Conservation (phyloP, 2,888 invertebrate species). For the Timandra comae region DNA sequence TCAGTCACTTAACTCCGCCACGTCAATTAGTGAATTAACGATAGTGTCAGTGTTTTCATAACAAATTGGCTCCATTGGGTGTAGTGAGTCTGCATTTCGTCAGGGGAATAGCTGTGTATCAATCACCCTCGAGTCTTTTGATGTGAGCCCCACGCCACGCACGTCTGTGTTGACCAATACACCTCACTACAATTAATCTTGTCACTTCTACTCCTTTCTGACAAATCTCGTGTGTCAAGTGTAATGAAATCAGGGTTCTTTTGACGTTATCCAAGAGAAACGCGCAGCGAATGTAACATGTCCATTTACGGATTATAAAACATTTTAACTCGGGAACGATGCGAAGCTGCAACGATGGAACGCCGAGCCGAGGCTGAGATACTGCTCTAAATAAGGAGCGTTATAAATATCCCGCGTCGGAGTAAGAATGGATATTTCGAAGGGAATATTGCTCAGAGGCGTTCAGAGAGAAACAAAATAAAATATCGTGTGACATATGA, state of each 20-base stretch:
- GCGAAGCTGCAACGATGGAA: conserved; percentile 23
- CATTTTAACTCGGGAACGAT: conserved; percentile 22
- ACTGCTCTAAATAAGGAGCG: conserved; percentile 55
- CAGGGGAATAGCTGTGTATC: conserved; percentile 44
- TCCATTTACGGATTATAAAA: conserved; percentile 23
- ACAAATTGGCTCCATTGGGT: conserved; percentile 40
- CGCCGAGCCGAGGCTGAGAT: conserved; percentile 23
- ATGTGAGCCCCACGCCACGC: conserved; percentile 41
- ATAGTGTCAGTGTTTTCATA: conserved; percentile 29
- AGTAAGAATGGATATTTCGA: conserved; percentile 54
- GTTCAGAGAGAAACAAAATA: conserved; percentile 49
- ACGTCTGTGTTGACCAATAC: conserved; percentile 39
- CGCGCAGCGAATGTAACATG: conserved; percentile 20
- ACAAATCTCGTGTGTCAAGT: conserved; percentile 38
- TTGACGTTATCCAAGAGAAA: conserved; percentile 19
- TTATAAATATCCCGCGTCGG: conserved; percentile 64
- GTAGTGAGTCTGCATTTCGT: conserved; percentile 45
- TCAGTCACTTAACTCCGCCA: no score
- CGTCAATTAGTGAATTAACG: conserved; percentile 17
- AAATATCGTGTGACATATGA: conserved; percentile 66
- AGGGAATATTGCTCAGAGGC: conserved; percentile 46
- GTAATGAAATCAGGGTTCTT: conserved; percentile 29
- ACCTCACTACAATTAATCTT: conserved; percentile 52
- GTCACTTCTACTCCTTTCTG: conserved; percentile 47
- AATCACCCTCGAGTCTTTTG: conserved; percentile 57